Evolutionary conservation across 2,113 vertebrate species (phyloP).

Genomic region (Mormyrus lacerda): DNA sequence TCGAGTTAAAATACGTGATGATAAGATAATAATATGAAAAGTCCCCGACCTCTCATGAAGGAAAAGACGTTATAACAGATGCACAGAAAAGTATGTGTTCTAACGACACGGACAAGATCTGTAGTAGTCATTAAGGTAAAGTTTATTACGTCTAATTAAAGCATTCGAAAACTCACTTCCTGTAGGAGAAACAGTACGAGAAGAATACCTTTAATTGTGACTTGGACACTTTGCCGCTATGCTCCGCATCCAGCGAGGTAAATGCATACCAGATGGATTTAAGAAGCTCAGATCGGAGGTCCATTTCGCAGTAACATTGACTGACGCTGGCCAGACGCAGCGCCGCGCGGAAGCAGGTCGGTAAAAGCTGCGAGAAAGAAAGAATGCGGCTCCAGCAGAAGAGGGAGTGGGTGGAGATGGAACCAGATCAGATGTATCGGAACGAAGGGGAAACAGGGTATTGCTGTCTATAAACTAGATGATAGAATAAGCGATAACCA

Average conservation of each 20-base stretch:
- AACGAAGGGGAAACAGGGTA: not conserved
- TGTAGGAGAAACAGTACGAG: not conserved
- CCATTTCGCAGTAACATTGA: conserved; percentile 41
- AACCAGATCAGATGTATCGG: not conserved
- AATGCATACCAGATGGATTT: conserved; percentile 69
- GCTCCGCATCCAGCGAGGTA: conserved; percentile 62
- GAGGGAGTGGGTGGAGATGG: not conserved
- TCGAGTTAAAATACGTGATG: not conserved
- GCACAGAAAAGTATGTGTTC: not conserved
- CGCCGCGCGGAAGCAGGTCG: not conserved
- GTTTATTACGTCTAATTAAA: not conserved
- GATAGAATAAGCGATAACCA: not conserved
- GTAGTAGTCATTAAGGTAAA: not conserved
- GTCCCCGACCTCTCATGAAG: not conserved
- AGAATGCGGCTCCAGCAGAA: not conserved
- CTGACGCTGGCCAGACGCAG: not conserved
- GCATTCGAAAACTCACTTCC: conserved; percentile 26
- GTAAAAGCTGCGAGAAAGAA: not conserved
- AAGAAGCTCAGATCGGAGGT: conserved; percentile 59
- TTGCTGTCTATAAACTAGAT: not conserved
- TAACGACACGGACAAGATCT: not conserved
- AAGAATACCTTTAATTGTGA: conserved; percentile 61
- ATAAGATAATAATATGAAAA: not conserved
- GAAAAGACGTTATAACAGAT: not conserved
- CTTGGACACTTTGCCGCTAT: conserved; percentile 64